Evolutionary conservation across 37 sponge, comb jelly and placozoan genomes (phyloP).

Genomic region (Haliclona indistincta): DNA sequence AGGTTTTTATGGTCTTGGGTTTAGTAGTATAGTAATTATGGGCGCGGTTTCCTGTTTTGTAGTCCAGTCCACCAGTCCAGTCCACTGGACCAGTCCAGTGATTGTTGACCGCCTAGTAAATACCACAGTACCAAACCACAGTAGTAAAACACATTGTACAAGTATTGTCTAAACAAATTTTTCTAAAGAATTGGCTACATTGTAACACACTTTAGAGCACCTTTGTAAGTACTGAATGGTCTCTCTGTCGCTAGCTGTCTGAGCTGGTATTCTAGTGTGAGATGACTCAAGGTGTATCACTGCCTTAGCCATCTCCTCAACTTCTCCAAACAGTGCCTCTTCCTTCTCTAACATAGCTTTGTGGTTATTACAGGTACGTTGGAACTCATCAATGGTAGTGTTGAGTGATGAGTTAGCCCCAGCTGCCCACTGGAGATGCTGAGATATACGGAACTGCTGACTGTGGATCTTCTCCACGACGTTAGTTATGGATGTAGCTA

Average conservation of each 20-base stretch:
- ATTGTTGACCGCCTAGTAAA: too few species aligned
- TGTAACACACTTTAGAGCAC: too few species aligned
- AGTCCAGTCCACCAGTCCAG: too few species aligned
- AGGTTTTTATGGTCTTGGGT: too few species aligned
- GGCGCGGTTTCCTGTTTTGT: too few species aligned
- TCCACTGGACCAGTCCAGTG: too few species aligned
- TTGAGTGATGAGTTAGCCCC: constrained; percentile 89
- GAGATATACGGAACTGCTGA: constrained; percentile 82
- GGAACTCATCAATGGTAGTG: constrained; percentile 74
- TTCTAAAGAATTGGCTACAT: too few species aligned
- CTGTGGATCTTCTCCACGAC: constrained; percentile 75
- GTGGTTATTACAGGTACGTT: constrained; percentile 64
- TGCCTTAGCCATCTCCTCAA: constrained; percentile 69
- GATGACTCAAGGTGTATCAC: constrained; percentile 90
- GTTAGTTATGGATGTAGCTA: constrained; percentile 44
- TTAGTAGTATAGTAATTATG: too few species aligned
- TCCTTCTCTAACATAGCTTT: constrained; percentile 64
- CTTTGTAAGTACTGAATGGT: constrained; percentile 47
- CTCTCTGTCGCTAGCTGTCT: constrained; percentile 68
- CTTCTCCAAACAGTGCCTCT: constrained; percentile 67
- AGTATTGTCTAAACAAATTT: too few species aligned
- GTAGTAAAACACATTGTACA: too few species aligned
- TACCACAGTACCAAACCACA: too few species aligned
- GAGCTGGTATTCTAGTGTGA: constrained; percentile 57
- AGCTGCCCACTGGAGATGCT: constrained; percentile 96